Evolutionary conservation across 2,888 invertebrate genomes (phyloP).

Genomic region (Cordilura impudica): DNA sequence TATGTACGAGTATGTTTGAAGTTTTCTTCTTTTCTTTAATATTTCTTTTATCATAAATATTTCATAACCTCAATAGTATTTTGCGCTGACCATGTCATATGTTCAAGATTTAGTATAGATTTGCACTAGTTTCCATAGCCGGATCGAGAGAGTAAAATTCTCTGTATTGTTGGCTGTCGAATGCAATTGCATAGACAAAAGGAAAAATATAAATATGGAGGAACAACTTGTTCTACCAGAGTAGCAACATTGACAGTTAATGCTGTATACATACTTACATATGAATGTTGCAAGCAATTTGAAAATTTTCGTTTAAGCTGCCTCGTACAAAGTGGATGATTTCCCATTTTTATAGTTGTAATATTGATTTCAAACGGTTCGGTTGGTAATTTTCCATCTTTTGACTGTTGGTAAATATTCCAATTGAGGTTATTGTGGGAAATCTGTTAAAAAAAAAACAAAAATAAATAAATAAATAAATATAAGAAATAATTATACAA

Average conservation of each 20-base stretch:
- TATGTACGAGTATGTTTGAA: too few relatives aligned
- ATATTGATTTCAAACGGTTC: conserved; percentile 72
- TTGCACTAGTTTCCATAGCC: neutral
- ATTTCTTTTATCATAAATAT: neutral
- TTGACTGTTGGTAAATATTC: neutral
- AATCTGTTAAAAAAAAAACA: neutral
- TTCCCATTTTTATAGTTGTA: conserved; percentile 70
- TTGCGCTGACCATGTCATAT: conserved; percentile 42
- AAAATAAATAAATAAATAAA: neutral
- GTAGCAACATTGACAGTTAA: conserved; percentile 44
- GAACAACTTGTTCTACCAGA: conserved; percentile 35
- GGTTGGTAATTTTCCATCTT: conserved; percentile 62
- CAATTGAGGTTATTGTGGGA: neutral
- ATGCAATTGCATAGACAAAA: conserved; percentile 16
- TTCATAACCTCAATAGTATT: conserved; percentile 26
- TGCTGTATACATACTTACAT: conserved; percentile 39
- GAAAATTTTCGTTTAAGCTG: conserved; percentile 41
- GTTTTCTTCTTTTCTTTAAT: neutral
- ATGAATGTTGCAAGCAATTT: conserved; percentile 17
- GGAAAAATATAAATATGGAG: conserved; percentile 3
- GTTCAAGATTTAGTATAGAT: neutral
- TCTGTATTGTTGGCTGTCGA: conserved; percentile 6
- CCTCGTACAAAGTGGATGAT: conserved; percentile 63
- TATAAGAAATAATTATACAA: neutral
- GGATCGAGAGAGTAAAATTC: neutral